Evolutionary conservation across 2,113 vertebrate species (phyloP).

Genomic region (Ictidomys tridecemlineatus): DNA sequence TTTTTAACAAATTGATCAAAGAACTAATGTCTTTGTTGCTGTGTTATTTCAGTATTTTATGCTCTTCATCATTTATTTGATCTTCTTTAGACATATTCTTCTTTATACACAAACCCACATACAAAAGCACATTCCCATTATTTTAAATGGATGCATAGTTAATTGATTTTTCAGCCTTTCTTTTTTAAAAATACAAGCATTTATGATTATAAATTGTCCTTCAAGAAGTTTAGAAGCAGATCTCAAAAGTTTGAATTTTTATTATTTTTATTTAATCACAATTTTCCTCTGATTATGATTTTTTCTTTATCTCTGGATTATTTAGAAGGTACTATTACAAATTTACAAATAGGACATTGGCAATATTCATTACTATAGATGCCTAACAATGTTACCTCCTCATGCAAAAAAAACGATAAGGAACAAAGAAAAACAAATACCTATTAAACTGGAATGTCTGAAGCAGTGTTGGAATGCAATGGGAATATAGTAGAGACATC

Average conservation of each 20-base stretch:
- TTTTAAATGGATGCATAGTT: neutral
- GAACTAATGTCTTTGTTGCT: neutral
- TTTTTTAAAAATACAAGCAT: neutral
- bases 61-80: neutral
- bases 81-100: neutral
- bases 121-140: neutral
- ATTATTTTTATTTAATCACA: neutral
- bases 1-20: neutral
- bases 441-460: too few relatives aligned
- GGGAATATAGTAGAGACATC: too few relatives aligned
- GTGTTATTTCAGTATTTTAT: neutral
- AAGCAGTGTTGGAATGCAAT: too few relatives aligned
- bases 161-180: neutral
- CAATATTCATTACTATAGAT: neutral
- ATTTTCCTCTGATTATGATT: neutral
- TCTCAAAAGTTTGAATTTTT: neutral
- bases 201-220: neutral
- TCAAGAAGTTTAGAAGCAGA: neutral
- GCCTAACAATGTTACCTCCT: neutral
- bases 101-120: neutral
- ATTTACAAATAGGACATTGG: neutral
- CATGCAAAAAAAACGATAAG: neutral
- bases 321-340: neutral
- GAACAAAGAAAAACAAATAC: neutral
- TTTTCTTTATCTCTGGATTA: neutral